Evolutionary conservation across 2,888 invertebrate genomes (phyloP), one percentile per base, ranked within the genome.

Genomic region (Diachrysia chrysitis): DNA sequence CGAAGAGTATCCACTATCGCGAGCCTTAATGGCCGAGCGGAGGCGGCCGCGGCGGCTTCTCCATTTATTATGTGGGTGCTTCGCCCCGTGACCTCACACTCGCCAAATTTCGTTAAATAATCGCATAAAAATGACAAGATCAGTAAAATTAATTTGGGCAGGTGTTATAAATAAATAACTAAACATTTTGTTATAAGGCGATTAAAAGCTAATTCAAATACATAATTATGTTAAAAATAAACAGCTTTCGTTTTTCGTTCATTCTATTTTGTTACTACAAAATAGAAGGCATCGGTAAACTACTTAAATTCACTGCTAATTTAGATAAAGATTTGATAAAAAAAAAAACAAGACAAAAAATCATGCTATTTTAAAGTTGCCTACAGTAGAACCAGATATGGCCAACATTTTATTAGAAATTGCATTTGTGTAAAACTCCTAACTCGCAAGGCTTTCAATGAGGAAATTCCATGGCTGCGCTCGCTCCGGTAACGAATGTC

Each of bases 401-500:
- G 59, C 59, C 57, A 74, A 70, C 79, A 67, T 66, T 78, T 64
- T 42, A 53, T 58, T 56, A 62, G 61, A 73, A 66, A 82, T 74
- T 70, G 71, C 73, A 77, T 82, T 79, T 67, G 65, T 56, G 63
- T 64, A 69, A 60, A 66, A 72, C 76, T 67, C 60, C 67, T 48
- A 69, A 71, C 70, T 60, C 66, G 46, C 53, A 76, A 79, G 71
- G 69, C 68, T 88, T 88, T 83, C 87, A 85, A 89, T 86, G 89
- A 86, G 89, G 84, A 87, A 95, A 94, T 93, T 93, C 93, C 80
- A 75, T 51, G 48, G 90, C 91, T 92, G 83, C 85, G 79, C 81
- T 78, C 70, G 92, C 92, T 91, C 93, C 92, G 88, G 91, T 95
- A 95, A 95, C 94, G 94, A 95, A 95, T 95, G 95, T 93, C 88